These are phyloP conservation scores for Acanthiza pusilla DNA, from an alignment of 2,797 vertebrate species.

Conservation along the genomic window DNA sequence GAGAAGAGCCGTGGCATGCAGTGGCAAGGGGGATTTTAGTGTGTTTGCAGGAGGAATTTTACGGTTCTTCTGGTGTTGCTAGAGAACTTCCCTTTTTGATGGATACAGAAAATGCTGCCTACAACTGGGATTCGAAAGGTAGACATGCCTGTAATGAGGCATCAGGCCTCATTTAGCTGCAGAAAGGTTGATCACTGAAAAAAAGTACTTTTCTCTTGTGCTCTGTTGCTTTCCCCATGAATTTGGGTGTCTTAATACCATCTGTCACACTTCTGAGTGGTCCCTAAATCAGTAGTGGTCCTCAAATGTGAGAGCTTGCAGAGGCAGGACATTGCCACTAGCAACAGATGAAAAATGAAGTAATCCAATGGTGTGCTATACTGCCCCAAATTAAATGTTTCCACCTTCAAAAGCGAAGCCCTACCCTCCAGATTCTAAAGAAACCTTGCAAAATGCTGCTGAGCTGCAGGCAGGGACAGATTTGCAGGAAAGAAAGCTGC, in stretches of 20 bases:
- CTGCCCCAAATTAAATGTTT: not conserved
- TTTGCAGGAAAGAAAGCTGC: not conserved
- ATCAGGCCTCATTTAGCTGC: not conserved
- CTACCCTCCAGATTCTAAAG: not conserved
- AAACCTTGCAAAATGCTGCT: not conserved
- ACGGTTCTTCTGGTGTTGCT: not conserved
- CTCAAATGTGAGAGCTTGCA: not conserved
- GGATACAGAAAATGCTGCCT: not conserved
- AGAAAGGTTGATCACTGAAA: not conserved
- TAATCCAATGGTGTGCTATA: not conserved
- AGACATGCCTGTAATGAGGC: not conserved
- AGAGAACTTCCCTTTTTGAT: not conserved
- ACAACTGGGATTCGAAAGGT: not conserved
- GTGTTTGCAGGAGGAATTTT: not conserved
- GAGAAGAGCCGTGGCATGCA: fast-evolving
- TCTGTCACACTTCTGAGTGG: not conserved
- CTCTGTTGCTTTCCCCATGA: not conserved
- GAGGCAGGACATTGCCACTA: not conserved
- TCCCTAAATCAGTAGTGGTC: not conserved
- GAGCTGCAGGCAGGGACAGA: not conserved
- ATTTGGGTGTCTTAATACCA: not conserved
- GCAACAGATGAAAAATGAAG: not conserved
- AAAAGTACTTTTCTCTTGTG: not conserved
- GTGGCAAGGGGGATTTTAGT: not conserved
- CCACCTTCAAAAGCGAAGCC: not conserved